Evolutionary conservation across 2,888 invertebrate species (phyloP).

Genomic region (Dynastes maya): DNA sequence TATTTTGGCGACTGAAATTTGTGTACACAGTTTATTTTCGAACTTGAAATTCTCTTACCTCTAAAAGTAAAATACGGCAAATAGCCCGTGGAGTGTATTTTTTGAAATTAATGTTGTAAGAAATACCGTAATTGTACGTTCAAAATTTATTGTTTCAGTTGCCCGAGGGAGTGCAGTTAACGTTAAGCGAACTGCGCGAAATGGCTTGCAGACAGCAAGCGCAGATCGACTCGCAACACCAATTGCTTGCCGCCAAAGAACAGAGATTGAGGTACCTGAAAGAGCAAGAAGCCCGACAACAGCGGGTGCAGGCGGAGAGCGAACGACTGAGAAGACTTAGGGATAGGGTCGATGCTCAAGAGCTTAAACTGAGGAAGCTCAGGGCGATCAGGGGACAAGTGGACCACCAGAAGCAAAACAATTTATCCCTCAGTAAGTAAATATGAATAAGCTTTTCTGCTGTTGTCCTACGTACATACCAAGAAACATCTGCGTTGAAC

Average conservation of each 20-base stretch:
- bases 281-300: constrained; percentile 89
- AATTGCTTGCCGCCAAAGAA: constrained; percentile 92
- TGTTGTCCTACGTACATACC: constrained; percentile 6
- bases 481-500: neutral
- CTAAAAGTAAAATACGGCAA: neutral
- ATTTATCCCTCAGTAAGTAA: constrained; percentile 91
- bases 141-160: constrained; percentile 75
- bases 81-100: neutral
- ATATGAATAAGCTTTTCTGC: constrained; percentile 17
- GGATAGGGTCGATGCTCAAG: constrained; percentile 95
- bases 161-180: constrained; percentile 93
- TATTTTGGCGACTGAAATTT: too few relatives aligned
- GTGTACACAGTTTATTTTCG: neutral
- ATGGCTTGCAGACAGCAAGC: constrained; percentile 98
- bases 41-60: neutral
- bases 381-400: constrained; percentile 94
- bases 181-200: constrained; percentile 96
- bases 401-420: constrained; percentile 92
- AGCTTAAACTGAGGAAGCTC: constrained; percentile 92
- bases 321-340: constrained; percentile 89
- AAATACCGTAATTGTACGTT: neutral
- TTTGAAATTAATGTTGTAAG: neutral
- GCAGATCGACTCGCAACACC: constrained; percentile 96
- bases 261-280: constrained; percentile 94
- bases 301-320: constrained; percentile 87